Evolutionary conservation across 2,113 vertebrate genomes (phyloP), one percentile per base, ranked within the genome.

Genomic region (Anseranas semipalmata): DNA sequence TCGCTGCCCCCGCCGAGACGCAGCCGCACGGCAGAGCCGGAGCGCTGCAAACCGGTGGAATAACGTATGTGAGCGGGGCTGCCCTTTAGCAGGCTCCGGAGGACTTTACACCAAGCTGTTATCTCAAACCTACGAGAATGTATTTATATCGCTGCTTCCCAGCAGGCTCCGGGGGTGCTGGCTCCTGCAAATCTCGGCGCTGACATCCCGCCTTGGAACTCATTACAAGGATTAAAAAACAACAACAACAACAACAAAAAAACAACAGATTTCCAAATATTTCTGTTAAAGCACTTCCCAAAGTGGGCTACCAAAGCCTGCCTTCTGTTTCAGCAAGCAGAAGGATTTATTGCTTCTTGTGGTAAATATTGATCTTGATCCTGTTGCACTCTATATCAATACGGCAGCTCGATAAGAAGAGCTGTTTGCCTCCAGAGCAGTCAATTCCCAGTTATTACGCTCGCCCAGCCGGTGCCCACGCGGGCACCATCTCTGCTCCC

Each of bases 261-360:
- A 41, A 3, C 9, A 20, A 7, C 53, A 71, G 28, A 87, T 86
- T 94, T 89, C 85, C 70, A 77, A 96, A 88, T 71, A 91, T 95
- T 94, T 93, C 92, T 78, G n/a, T 62, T 73, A 37, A 74, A 89
- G 90, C 35, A 1, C 21, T 94, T 94, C 85, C 75, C 82, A 43
- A 90, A 93, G 87, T 43, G 80, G 88, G 92, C 83, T 86, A 76
- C 25, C 0, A 1, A 52, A 83, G 93, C 75, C n/a, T 91, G 81
- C 85, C 52, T 87, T 75, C 90, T 79, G 25, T 62, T 92, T 80
- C 85, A 92, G 82, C 90, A 58, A 80, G 83, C 21, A 32, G 93
- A 72, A 91, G 80, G 96, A 90, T 95, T 90, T 96, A 95, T 96
- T 91, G 79, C 95, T 95, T 85, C 93, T 90, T 55, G 56, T 37